Evolutionary conservation across 2,113 vertebrate genomes (phyloP), one percentile per base, ranked within the genome.

Genomic region (Heterochromis multidens): DNA sequence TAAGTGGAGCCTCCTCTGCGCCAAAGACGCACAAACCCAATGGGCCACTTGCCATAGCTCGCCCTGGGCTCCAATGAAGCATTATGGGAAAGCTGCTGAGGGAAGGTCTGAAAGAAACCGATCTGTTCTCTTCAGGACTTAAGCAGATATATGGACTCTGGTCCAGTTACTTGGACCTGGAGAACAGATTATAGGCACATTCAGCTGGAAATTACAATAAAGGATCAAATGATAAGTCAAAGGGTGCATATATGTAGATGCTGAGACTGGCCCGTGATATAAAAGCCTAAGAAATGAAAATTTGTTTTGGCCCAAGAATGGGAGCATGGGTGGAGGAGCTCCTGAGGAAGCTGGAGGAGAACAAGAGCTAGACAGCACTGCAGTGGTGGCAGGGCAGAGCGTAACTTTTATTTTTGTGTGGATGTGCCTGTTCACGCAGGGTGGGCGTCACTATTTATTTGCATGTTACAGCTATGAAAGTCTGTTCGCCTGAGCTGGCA

Each of bases 291-390:
- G 5, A 17, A 49, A 49, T 49, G 16, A 13, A 49, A 49, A 17
- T 7, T 1, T 2, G 4, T 46, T 46, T 16, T 46, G 14, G 43
- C 11, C 7, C 2, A 29, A 63, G 21, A 57, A 7, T 52, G 49
- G 49, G 17, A 17, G 17, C 49, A 52, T 17, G 16, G 0, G 74
- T 99, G 81, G 95, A 97, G 70, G 92, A 93, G 35, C 46, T 97
- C 43, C 86, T 98, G 77, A 95, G 87, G 67, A 97, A 87, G 91
- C 83, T 96, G 70, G 79, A 91, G 19, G 63, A 80, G 3, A 74
- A 85, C 2, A 54, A 77, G 10, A 27, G 33, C 2, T 33, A 3
- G 21, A 74, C 40, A 7, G 23, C 35, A 12, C 3, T 4, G 46
- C 37, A 23, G 13, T 56, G 61, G 25, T 31, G 14, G 43, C 43